Conservation (phyloP, 1,140 invertebrate species). For the Leptonema lineaticorne region DNA sequence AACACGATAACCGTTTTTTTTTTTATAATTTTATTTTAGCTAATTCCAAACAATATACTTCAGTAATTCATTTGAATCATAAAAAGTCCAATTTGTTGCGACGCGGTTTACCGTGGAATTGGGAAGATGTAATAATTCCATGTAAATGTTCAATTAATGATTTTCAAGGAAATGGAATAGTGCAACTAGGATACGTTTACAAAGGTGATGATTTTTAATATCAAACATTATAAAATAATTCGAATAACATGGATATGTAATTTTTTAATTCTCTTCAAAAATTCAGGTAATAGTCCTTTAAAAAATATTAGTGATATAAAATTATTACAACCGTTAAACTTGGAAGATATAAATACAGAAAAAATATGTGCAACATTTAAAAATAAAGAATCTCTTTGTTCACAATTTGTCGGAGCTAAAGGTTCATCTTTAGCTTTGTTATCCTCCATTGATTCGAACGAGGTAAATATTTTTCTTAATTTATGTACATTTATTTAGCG, state of each 20-base stretch:
- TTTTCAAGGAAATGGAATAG: conserved; percentile 38
- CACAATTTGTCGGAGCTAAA: conserved; percentile 68
- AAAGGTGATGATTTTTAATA: conserved; percentile 21
- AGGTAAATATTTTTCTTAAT: conserved; percentile 44
- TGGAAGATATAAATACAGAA: conserved; percentile 18
- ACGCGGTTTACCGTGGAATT: conserved; percentile 33
- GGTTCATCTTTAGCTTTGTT: conserved; percentile 68
- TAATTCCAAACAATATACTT: conserved; percentile 35
- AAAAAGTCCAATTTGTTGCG: conserved; percentile 11
- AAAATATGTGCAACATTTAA: conserved; percentile 51
- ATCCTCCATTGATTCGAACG: conserved; percentile 50
- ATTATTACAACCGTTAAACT: conserved; percentile 9
- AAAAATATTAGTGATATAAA: not conserved
- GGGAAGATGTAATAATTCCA: conserved; percentile 39
- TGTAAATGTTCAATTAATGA: conserved; percentile 35
- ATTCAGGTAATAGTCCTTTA: conserved; percentile 12
- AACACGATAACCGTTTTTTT: no score
- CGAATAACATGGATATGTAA: not conserved
- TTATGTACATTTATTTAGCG: no score
- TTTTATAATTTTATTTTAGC: conserved; percentile 21
- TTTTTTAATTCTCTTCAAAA: not conserved
- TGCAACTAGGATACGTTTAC: conserved; percentile 35
- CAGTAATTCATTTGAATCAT: conserved; percentile 31
- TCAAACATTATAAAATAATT: conserved; percentile 4
- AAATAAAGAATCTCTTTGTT: conserved; percentile 50